These are phyloP conservation scores for Cherax destructor DNA, from an alignment of 1,140 invertebrate species.

Conservation along the genomic window DNA sequence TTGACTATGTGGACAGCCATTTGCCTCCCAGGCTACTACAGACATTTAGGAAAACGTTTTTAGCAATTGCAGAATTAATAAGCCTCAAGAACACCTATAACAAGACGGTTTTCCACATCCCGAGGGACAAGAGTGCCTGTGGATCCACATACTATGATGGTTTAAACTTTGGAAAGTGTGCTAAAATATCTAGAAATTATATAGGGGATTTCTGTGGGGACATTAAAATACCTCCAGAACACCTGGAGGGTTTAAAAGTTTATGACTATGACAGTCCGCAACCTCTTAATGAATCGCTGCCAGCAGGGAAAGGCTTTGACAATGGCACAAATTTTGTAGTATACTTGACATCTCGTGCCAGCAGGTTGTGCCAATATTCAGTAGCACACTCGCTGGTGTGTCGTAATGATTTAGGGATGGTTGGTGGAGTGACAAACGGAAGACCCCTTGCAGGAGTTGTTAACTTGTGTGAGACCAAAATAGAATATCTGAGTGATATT, in stretches of 20 bases:
- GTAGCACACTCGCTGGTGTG: conserved; percentile 24
- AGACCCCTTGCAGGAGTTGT: conserved; percentile 42
- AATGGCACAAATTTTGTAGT: conserved; percentile 55
- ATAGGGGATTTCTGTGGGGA: conserved; percentile 26
- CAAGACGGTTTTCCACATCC: not conserved
- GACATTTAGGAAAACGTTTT: not conserved
- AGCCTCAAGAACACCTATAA: not conserved
- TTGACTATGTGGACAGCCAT: conserved; percentile 2
- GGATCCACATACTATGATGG: not conserved
- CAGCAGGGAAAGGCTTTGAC: conserved; percentile 13
- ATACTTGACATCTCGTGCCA: conserved; percentile 1
- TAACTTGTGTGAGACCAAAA: conserved; percentile 17
- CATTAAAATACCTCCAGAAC: conserved; percentile 24
- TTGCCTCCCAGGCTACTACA: not conserved
- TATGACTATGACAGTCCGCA: not conserved
- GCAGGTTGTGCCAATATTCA: not conserved
- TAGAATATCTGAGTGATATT: not conserved
- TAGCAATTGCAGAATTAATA: not conserved
- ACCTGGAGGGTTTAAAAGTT: conserved; percentile 17
- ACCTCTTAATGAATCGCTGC: not conserved
- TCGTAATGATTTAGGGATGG: not conserved
- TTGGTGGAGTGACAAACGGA: conserved; percentile 43
- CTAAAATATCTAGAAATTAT: not conserved
- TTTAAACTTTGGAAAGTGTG: conserved; percentile 29
- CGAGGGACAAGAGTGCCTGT: conserved; percentile 18